Conservation (phyloP, 1,140 invertebrate genomes). For the Drosophila trapezifrons region DNA sequence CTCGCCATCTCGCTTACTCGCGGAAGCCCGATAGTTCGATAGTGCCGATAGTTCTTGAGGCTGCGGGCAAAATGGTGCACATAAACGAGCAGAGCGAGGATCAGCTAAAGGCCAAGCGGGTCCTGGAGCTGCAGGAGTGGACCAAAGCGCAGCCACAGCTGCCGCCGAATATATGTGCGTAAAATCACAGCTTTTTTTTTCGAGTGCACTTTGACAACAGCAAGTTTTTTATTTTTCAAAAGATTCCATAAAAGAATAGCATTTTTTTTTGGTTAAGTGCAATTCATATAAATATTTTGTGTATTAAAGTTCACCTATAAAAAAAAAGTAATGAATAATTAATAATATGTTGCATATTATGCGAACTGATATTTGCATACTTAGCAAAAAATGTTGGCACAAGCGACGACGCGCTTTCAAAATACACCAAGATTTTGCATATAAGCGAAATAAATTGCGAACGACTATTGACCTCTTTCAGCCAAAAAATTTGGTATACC, state of each 20-base stretch:
- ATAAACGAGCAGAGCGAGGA: slow-evolving; percentile 51
- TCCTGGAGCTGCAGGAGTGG: slow-evolving; percentile 88
- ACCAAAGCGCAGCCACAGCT: slow-evolving; percentile 90
- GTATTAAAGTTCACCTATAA: not conserved
- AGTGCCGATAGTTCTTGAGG: slow-evolving; percentile 6
- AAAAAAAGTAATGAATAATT: not conserved
- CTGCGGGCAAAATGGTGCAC: slow-evolving; percentile 55
- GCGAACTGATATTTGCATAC: slow-evolving; percentile 5
- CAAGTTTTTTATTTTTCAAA: no score
- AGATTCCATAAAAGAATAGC: no score
- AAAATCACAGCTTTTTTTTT: not conserved
- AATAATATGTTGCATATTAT: slow-evolving; percentile 1
- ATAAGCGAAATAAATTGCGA: slow-evolving; percentile 2
- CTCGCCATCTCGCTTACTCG: not conserved
- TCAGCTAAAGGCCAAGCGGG: slow-evolving; percentile 85
- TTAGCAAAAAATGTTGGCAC: slow-evolving; percentile 1
- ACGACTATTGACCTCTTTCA: not conserved
- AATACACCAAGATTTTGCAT: not conserved
- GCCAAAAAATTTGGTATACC: no score
- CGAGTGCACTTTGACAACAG: not conserved
- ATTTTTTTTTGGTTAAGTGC: no score
- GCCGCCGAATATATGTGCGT: slow-evolving; percentile 89
- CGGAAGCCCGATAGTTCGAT: slow-evolving; percentile 12
- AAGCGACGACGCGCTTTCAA: not conserved
- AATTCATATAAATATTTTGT: not conserved